These are phyloP conservation scores for Eclectus roratus DNA, from an alignment of 2,113 vertebrate genomes.

Conservation along the genomic window DNA sequence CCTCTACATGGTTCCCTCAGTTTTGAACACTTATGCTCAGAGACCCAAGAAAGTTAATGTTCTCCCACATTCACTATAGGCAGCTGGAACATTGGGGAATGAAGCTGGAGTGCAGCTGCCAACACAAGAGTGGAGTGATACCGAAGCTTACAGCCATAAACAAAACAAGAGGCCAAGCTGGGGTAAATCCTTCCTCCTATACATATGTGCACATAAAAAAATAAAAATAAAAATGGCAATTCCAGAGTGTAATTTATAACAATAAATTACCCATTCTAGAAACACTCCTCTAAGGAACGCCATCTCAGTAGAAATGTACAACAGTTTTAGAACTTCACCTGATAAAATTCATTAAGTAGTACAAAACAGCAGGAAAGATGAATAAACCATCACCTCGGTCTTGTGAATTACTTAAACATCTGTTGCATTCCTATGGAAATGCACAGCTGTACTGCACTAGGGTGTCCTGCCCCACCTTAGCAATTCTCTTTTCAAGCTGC, in stretches of 20 bases:
- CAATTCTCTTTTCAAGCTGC: neutral
- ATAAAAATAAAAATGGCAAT: neutral
- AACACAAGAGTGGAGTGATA: neutral
- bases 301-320: neutral
- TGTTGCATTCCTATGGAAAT: neutral
- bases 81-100: neutral
- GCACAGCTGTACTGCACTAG: neutral
- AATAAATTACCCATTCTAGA: neutral
- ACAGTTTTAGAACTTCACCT: neutral
- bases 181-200: neutral
- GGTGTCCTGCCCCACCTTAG: neutral
- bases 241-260: neutral
- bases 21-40: neutral
- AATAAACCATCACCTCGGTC: neutral
- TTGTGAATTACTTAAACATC: neutral
- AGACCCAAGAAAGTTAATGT: neutral
- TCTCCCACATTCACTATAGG: rapidly evolving
- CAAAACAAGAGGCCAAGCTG: neutral
- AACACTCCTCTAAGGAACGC: neutral
- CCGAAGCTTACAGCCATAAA: neutral
- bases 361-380: neutral
- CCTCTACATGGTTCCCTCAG: neutral
- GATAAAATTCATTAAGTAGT: neutral
- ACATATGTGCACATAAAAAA: neutral
- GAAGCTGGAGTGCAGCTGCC: neutral